Conservation (phyloP, 2,888 invertebrate species). For the Andrena praecox region DNA sequence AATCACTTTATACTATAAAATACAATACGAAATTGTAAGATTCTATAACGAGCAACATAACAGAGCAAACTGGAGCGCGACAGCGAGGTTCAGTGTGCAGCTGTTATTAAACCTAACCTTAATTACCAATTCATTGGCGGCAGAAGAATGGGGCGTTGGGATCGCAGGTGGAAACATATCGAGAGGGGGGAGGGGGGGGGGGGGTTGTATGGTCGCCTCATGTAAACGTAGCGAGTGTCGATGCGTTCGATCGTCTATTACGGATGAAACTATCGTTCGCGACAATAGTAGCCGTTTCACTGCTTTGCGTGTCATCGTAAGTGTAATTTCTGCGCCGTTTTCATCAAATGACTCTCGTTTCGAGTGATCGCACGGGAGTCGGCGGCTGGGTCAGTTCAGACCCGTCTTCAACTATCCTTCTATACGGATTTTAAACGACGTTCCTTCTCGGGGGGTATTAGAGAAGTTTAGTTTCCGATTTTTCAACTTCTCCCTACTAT, state of each 20-base stretch:
- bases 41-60: too few species aligned
- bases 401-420: too few species aligned
- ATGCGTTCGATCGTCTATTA: background rate
- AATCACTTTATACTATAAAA: too few species aligned
- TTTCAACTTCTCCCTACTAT: too few species aligned
- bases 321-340: background rate
- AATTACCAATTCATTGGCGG: background rate
- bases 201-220: constrained; percentile 24
- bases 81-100: too few species aligned
- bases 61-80: too few species aligned
- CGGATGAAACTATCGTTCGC: constrained; percentile 20
- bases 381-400: too few species aligned
- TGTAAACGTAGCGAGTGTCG: constrained; percentile 39
- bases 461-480: too few species aligned
- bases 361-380: too few species aligned
- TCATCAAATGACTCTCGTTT: constrained; percentile 1
- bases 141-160: constrained; percentile 7
- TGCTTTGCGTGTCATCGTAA: background rate
- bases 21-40: too few species aligned
- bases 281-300: constrained; percentile 8
- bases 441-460: too few species aligned
- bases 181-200: background rate
- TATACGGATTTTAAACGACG: too few species aligned
- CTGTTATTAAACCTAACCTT: background rate
- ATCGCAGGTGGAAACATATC: constrained; percentile 1